Conservation (phyloP, 2,113 vertebrate species). For the Phrynosoma platyrhinos region DNA sequence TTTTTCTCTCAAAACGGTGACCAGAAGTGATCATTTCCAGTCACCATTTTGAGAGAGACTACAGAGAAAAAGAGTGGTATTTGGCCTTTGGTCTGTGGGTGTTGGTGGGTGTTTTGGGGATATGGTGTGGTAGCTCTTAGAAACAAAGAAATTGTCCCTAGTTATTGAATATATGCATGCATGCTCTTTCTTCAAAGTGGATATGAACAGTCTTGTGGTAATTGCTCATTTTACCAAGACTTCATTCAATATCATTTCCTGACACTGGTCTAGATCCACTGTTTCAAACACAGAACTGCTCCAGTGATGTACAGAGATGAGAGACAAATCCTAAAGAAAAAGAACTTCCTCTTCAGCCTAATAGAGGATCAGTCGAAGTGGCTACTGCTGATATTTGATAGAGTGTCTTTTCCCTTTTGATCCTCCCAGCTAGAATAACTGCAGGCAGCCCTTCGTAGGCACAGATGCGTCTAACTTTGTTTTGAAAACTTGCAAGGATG, state of each 20-base stretch:
- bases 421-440: slow-evolving; percentile 8
- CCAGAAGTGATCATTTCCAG: too few species aligned
- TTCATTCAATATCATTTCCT: neutral
- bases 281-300: neutral
- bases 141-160: too few species aligned
- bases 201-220: neutral
- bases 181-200: neutral
- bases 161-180: too few species aligned
- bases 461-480: neutral
- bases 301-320: neutral
- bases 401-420: slow-evolving; percentile 11
- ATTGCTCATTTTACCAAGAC: neutral
- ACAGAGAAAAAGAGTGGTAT: too few species aligned
- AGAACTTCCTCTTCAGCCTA: neutral
- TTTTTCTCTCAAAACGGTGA: too few species aligned
- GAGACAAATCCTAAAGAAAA: neutral
- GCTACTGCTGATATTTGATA: neutral
- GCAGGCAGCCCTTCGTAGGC: slow-evolving; percentile 7
- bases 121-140: too few species aligned
- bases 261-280: neutral
- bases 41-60: too few species aligned
- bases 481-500: neutral
- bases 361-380: neutral
- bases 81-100: too few species aligned
- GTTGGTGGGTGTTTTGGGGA: too few species aligned